Evolutionary conservation across 2,888 invertebrate genomes (phyloP).

Genomic region (Leucophenga maculata): DNA sequence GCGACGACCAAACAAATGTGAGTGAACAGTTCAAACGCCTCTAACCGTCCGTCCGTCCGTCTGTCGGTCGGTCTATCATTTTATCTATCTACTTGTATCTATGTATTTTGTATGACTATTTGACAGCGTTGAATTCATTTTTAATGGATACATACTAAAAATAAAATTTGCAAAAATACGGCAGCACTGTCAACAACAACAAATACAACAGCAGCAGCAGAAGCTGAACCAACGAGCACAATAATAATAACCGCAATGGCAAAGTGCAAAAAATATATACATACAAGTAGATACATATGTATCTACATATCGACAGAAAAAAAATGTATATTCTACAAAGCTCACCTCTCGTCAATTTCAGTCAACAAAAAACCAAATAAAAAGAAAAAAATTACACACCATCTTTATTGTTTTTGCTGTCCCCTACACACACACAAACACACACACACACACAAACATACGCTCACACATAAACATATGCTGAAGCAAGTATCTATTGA

Average conservation of each 20-base stretch:
- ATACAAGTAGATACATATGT: slow-evolving; percentile 30
- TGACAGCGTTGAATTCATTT: too few relatives aligned
- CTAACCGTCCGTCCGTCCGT: too few relatives aligned
- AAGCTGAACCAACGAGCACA: too few relatives aligned
- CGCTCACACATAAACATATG: slow-evolving; percentile 20
- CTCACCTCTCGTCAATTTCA: slow-evolving; percentile 11
- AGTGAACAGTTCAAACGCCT: too few relatives aligned
- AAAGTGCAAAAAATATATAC: slow-evolving; percentile 7
- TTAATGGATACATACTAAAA: slow-evolving; percentile 32
- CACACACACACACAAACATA: slow-evolving; percentile 27
- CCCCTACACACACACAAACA: slow-evolving; percentile 16
- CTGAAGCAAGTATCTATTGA: too few relatives aligned
- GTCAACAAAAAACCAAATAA: slow-evolving; percentile 10
- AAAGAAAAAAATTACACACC: slow-evolving; percentile 30
- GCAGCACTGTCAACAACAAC: slow-evolving; percentile 19
- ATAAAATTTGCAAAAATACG: neutral
- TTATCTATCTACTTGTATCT: too few relatives aligned
- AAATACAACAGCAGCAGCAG: slow-evolving; percentile 6
- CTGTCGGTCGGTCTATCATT: too few relatives aligned
- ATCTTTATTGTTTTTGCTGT: slow-evolving; percentile 42
- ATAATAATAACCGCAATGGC: neutral
- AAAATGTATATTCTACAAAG: neutral
- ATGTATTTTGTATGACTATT: too few relatives aligned
- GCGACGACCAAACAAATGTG: too few relatives aligned
- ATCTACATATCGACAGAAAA: neutral